phyloP scores from a whole-genome alignment of 2,113 vertebrate species.

The Carlito syrichta region DNA sequence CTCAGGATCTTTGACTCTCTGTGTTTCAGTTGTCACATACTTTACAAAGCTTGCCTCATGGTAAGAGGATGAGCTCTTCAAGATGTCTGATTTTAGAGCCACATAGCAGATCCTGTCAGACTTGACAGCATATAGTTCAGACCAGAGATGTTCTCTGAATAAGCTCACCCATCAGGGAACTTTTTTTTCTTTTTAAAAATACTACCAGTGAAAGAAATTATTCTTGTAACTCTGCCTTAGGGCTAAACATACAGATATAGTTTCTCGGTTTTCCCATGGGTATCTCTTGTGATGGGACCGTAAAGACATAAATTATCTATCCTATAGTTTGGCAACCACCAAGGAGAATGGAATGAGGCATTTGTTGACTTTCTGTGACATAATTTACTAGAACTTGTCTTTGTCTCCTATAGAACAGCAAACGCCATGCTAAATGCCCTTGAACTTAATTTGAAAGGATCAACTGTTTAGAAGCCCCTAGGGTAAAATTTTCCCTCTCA shows the following conservation, averaged over 20 bases:
- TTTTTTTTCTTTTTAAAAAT: background rate
- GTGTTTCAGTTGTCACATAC: background rate
- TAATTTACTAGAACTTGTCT: constrained; percentile 1
- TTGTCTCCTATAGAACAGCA: constrained; percentile 19
- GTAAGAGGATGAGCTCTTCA: background rate
- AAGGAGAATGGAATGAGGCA: background rate
- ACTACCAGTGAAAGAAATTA: constrained; percentile 38
- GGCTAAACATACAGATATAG: constrained; percentile 1
- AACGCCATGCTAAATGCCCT: constrained; percentile 40
- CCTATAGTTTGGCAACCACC: background rate
- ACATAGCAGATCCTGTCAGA: background rate
- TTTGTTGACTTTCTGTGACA: background rate
- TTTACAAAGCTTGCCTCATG: background rate
- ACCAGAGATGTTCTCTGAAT: background rate
- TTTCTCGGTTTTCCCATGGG: constrained; percentile 4
- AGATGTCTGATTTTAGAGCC: background rate
- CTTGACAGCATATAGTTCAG: background rate
- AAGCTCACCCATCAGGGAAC: background rate
- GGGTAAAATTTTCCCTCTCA: background rate
- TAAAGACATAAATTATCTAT: background rate
- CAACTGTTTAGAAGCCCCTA: background rate
- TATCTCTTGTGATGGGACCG: background rate
- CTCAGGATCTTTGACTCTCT: background rate
- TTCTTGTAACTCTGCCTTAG: constrained; percentile 22
- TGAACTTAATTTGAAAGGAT: constrained; percentile 54